Percentiles rank a stretch among this genome's conserved stretches.
Evolutionary conservation across 2,113 vertebrate genomes (phyloP).

Genomic region (Crotalus horridus): DNA sequence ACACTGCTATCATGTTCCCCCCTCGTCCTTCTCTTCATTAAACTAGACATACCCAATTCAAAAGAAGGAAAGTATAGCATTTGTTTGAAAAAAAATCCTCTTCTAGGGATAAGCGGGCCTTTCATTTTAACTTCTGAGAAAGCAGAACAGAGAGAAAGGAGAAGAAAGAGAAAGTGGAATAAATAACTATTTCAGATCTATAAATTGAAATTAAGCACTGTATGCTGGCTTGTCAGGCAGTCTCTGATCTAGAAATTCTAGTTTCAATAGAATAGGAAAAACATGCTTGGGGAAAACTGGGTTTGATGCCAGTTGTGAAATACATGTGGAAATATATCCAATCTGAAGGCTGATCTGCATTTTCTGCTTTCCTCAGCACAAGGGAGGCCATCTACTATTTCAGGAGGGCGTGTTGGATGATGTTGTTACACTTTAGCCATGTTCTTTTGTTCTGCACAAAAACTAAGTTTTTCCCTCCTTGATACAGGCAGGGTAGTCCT

Average conservation of each 20-base stretch:
- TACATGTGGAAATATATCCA: neutral
- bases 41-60: neutral
- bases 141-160: neutral
- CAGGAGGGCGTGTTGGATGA: neutral
- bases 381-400: neutral
- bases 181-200: neutral
- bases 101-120: neutral
- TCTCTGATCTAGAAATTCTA: neutral
- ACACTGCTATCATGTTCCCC: too few relatives aligned
- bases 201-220: neutral
- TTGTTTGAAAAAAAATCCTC: neutral
- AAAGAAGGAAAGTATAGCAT: neutral
- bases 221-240: neutral
- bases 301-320: neutral
- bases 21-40: too few relatives aligned
- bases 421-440: neutral
- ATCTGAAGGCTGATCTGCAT: neutral
- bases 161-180: neutral
- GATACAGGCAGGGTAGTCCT: neutral
- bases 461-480: neutral
- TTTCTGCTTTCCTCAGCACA: neutral
- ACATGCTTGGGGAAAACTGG: neutral
- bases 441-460: neutral
- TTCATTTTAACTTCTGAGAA: neutral
- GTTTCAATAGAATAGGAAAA: neutral